These are phyloP conservation scores for Notothenia coriiceps DNA, from an alignment of 2,113 vertebrate species.

Conservation along the genomic window DNA sequence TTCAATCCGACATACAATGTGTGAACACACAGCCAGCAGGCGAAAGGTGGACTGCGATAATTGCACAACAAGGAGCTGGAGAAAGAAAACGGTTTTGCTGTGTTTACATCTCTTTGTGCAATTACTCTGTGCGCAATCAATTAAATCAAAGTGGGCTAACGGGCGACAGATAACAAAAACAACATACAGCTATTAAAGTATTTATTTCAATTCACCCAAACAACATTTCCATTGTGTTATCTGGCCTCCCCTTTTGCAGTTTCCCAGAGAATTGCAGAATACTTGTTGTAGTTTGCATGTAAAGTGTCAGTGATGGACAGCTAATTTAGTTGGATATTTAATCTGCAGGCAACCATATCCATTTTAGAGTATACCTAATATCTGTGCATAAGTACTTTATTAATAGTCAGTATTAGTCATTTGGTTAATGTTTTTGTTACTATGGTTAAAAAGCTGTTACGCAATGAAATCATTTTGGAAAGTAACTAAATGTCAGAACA, in stretches of 20 bases:
- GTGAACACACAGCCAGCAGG: background rate
- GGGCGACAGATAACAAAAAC: conserved; percentile 29
- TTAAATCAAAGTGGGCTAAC: conserved; percentile 7
- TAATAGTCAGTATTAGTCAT: background rate
- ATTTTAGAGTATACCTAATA: background rate
- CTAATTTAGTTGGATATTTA: background rate
- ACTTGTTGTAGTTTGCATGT: background rate
- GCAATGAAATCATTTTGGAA: conserved; percentile 1
- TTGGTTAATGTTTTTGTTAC: conserved; percentile 1
- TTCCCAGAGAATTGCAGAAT: too few relatives aligned
- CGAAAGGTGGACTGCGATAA: conserved; percentile 15
- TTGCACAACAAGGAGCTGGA: conserved; percentile 26
- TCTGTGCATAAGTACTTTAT: background rate
- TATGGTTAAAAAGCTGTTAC: background rate
- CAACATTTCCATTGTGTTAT: background rate
- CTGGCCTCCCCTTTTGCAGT: background rate
- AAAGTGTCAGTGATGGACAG: background rate
- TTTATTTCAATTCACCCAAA: conserved; percentile 11
- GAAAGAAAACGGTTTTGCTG: conserved; percentile 9
- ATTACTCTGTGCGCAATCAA: conserved; percentile 5
- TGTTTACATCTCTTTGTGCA: conserved; percentile 19
- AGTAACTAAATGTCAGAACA: conserved; percentile 23
- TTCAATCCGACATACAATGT: conserved; percentile 21
- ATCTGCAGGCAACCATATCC: background rate
- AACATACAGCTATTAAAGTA: conserved; percentile 10